phyloP scores from a whole-genome alignment of 2,113 vertebrate genomes.

The Drymodes brunneopygia region DNA sequence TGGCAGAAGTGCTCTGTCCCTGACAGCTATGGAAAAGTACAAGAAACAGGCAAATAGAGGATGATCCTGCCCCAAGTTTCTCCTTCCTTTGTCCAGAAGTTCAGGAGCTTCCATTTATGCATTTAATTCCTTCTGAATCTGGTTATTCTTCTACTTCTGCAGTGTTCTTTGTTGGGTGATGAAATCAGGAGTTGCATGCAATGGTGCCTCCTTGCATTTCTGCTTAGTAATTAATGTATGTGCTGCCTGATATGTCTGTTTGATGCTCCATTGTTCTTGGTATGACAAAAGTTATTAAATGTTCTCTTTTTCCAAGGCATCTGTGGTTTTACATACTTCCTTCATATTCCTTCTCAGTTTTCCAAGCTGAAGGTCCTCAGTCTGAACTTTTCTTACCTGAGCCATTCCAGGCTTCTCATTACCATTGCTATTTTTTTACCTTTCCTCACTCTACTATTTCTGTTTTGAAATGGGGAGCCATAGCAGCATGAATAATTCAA shows the following conservation, averaged over 20 bases:
- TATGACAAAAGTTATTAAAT: neutral
- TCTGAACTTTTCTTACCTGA: neutral
- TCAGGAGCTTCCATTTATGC: neutral
- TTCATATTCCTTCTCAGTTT: neutral
- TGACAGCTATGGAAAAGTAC: neutral
- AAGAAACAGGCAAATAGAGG: neutral
- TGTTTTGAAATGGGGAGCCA: constrained; percentile 10
- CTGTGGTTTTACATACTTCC: neutral
- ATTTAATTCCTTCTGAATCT: neutral
- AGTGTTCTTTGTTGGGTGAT: neutral
- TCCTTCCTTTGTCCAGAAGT: neutral
- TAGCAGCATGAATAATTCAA: constrained; percentile 40
- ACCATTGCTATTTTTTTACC: neutral
- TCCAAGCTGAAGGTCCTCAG: neutral
- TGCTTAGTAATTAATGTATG: neutral
- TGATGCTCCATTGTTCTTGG: rapidly evolving
- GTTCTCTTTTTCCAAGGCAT: neutral
- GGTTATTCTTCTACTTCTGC: neutral
- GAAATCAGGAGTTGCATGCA: neutral
- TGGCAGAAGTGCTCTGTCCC: neutral
- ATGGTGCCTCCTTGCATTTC: neutral
- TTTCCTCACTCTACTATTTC: neutral
- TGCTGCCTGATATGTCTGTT: neutral
- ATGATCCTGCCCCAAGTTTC: neutral
- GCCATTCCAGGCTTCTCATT: neutral